Evolutionary conservation across 2,113 vertebrate species (phyloP).

Genomic region (Antechinus flavipes): DNA sequence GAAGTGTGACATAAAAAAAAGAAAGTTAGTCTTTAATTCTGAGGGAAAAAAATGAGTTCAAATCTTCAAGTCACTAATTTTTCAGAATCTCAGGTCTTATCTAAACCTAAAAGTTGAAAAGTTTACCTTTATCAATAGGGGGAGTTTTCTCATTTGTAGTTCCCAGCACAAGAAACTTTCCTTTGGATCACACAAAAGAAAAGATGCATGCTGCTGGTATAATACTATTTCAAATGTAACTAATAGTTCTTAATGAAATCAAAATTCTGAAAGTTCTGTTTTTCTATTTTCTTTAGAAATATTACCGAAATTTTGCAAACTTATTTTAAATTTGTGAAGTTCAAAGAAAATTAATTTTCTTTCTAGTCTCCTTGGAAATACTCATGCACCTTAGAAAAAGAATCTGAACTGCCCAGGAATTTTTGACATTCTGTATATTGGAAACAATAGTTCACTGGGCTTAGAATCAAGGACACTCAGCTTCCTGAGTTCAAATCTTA

Average conservation of each 20-base stretch:
- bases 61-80: background rate
- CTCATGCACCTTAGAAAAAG: background rate
- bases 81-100: background rate
- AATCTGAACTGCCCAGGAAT: background rate
- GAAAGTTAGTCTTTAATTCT: background rate
- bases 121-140: background rate
- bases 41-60: background rate
- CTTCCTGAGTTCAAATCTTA: background rate
- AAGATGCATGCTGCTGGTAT: background rate
- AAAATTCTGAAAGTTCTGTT: background rate
- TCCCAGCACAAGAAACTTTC: background rate
- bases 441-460: background rate
- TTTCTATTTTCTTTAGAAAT: background rate
- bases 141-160: background rate
- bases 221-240: background rate
- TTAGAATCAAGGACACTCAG: no score
- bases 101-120: background rate
- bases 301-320: background rate
- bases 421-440: background rate
- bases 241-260: background rate
- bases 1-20: background rate
- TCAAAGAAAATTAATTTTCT: background rate
- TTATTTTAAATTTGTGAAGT: background rate
- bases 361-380: background rate
- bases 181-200: background rate